These are phyloP conservation scores for Prorops nasuta DNA, from an alignment of 1,140 invertebrate species.

Conservation along the genomic window DNA sequence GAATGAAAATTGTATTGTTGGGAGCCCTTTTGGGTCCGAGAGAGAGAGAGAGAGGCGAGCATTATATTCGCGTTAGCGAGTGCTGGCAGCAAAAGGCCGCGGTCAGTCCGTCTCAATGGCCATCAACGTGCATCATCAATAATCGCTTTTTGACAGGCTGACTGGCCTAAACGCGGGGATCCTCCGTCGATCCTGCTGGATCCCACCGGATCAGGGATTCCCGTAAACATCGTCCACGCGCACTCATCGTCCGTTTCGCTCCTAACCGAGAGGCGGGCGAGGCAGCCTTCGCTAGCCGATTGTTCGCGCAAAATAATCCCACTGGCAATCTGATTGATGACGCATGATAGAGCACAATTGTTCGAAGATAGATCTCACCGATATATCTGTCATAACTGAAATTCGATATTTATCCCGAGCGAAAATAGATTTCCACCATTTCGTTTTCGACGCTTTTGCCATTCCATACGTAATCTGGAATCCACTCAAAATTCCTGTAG, in stretches of 20 bases:
- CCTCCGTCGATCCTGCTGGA: conserved; percentile 12
- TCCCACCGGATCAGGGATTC: too few relatives aligned
- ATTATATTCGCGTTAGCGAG: conserved; percentile 50
- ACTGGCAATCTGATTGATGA: too few relatives aligned
- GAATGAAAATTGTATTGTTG: conserved; percentile 50
- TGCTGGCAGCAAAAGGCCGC: conserved; percentile 26
- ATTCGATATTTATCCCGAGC: too few relatives aligned
- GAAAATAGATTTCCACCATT: too few relatives aligned
- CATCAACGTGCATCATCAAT: conserved; percentile 46
- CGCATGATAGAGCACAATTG: too few relatives aligned
- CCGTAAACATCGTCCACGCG: conserved; percentile 16
- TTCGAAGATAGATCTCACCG: too few relatives aligned
- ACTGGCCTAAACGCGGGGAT: conserved; percentile 13
- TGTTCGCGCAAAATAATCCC: background rate
- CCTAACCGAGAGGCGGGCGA: too few relatives aligned
- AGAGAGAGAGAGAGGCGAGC: conserved; percentile 20
- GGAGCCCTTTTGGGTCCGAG: conserved; percentile 16
- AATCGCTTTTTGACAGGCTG: conserved; percentile 43
- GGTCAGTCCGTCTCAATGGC: conserved; percentile 34
- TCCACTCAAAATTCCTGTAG: too few relatives aligned
- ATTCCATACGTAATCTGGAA: too few relatives aligned
- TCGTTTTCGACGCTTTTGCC: too few relatives aligned
- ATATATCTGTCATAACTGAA: too few relatives aligned
- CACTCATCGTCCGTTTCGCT: too few relatives aligned
- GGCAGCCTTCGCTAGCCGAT: background rate